Conservation (phyloP, 1,140 invertebrate species). For the Fragariocoptes setiger region DNA sequence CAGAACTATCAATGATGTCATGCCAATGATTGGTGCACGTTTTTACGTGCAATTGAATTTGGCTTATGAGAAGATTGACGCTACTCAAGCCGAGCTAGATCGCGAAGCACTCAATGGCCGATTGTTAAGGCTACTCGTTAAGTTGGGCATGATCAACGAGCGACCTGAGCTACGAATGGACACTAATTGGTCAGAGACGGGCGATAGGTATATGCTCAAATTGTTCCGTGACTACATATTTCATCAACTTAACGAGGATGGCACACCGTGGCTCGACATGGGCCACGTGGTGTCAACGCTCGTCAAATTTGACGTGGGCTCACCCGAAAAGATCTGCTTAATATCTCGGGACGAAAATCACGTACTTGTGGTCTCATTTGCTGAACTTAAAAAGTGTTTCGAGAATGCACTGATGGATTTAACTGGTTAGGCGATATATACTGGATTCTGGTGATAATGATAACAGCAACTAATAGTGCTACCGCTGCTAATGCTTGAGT, state of each 20-base stretch:
- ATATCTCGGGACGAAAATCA: slow-evolving; percentile 84
- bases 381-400: slow-evolving; percentile 72
- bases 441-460: too few relatives aligned
- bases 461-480: too few relatives aligned
- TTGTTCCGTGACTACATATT: slow-evolving; percentile 88
- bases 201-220: slow-evolving; percentile 87
- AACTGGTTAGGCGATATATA: too few relatives aligned
- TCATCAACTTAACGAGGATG: slow-evolving; percentile 60
- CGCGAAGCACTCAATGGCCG: slow-evolving; percentile 83
- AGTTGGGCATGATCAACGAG: slow-evolving; percentile 67
- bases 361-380: slow-evolving; percentile 26
- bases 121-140: slow-evolving; percentile 55
- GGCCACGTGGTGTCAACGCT: slow-evolving; percentile 70
- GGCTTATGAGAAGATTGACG: slow-evolving; percentile 47
- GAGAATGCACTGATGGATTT: slow-evolving; percentile 66
- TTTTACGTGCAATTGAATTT: slow-evolving; percentile 84
- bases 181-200: slow-evolving; percentile 76
- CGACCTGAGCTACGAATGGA: slow-evolving; percentile 76
- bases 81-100: slow-evolving; percentile 55
- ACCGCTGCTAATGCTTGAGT: too few relatives aligned
- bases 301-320: slow-evolving; percentile 54
- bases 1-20: slow-evolving; percentile 65
- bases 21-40: slow-evolving; percentile 93
- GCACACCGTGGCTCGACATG: slow-evolving; percentile 75
- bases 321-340: slow-evolving; percentile 65